Base-by-base conservation (phyloP, 2,113 vertebrate species). In the Platysteira castanea region DNA sequence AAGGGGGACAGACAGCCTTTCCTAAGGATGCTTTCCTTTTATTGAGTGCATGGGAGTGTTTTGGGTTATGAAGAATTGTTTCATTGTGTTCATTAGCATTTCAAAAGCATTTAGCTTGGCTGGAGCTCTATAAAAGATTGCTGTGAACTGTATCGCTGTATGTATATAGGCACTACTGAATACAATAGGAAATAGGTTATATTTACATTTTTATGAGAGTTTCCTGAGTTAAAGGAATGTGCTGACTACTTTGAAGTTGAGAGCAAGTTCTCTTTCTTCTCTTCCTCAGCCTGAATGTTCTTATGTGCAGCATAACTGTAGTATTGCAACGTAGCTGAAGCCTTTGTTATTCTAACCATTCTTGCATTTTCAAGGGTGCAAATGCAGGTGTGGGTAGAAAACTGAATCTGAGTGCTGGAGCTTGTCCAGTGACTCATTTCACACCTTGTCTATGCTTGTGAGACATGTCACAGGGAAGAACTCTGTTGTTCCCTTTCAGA, bases 91-190 rank as follows among this genome's bases (percentile, higher is more conserved):
- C 47, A 84, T 89, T 71, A 95, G 44, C 76, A 92, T 82, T 95
- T 96, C 74, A 95, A 96, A 95, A 89, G 44, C 80, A 91, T 84
- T 93, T 87, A 82, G 57, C 61, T 89, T 94, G 80, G 65, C 91
- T 95, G 41, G 46, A 84, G 61, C 65, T 49, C 84, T 89, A 8
- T 20, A 24, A 63, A 84, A 86, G 11, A 33, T 52, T 86, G 26
- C 61, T 79, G 54, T 67, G 54, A 89, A 84, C 44, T 77, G 39
- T 44, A 53, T 15, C 8, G 1, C 47, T 84, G 27, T n/a, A 78
- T 19, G 27, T 67, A 74, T 83, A 86, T 17, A 90, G 63, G 50
- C 39, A 84, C 57, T 92, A 75, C 52, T 33, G 80, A 95, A 91
- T 75, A 95, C 77, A 93, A 78, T 75, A 81, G 84, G 65, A 95